Evolutionary conservation across 1,140 invertebrate species (phyloP).

Genomic region (Hydropsyche tenuis): DNA sequence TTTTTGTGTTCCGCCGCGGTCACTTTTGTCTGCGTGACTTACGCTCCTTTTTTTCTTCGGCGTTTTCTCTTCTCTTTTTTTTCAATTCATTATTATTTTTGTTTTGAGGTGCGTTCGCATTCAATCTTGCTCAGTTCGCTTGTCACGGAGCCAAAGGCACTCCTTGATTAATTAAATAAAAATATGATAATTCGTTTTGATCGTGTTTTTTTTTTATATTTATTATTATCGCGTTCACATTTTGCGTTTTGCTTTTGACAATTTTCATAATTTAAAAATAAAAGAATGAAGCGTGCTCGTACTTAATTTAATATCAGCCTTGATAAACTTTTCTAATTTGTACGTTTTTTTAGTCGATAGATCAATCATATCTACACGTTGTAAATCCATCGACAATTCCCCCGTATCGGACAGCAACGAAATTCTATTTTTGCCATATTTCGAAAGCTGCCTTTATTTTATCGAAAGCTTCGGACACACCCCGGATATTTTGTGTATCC

Average conservation of each 20-base stretch:
- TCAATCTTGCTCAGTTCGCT: slow-evolving; percentile 27
- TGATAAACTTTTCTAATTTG: too few species aligned
- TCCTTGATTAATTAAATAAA: slow-evolving; percentile 36
- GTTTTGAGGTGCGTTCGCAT: slow-evolving; percentile 31
- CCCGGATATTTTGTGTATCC: slow-evolving; percentile 29
- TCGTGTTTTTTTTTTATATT: neutral
- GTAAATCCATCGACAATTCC: too few species aligned
- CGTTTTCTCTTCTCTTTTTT: neutral
- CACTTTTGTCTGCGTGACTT: slow-evolving; percentile 33
- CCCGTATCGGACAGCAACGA: too few species aligned
- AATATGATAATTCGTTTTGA: slow-evolving; percentile 33
- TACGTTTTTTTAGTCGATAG: too few species aligned
- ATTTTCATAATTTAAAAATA: slow-evolving; percentile 13
- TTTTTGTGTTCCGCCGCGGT: slow-evolving; percentile 27
- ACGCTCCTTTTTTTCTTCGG: slow-evolving; percentile 21
- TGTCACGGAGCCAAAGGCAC: slow-evolving; percentile 19
- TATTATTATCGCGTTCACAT: neutral
- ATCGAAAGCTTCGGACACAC: neutral
- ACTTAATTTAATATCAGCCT: too few species aligned
- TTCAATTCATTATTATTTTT: slow-evolving; percentile 24
- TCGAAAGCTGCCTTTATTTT: neutral
- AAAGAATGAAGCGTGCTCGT: too few species aligned
- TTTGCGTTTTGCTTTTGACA: slow-evolving; percentile 10
- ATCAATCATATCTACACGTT: too few species aligned
- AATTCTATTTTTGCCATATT: neutral